phyloP scores from a whole-genome alignment of 2,888 invertebrate genomes.

The Meliscaeva auricollis region DNA sequence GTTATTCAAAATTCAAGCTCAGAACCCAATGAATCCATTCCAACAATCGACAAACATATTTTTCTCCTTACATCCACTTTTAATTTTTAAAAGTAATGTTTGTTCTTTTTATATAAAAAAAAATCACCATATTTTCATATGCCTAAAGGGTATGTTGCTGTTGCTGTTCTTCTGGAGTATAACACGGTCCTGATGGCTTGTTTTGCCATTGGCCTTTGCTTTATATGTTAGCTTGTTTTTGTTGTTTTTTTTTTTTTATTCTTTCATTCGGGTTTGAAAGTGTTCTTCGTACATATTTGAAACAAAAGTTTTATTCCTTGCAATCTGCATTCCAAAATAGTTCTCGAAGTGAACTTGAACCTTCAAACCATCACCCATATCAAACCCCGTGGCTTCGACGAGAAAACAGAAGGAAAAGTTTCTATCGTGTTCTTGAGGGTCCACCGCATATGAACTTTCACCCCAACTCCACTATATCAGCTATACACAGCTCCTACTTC shows the following conservation, averaged over 20 bases:
- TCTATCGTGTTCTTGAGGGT: not conserved
- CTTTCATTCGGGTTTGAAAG: not conserved
- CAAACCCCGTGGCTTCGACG: not conserved
- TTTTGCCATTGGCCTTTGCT: constrained; percentile 23
- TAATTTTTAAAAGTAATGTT: constrained; percentile 9
- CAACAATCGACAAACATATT: too few relatives aligned
- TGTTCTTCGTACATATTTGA: constrained; percentile 11
- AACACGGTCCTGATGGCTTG: constrained; percentile 8
- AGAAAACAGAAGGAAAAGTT: constrained; percentile 26
- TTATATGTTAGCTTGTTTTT: not conserved
- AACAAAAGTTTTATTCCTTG: constrained; percentile 26
- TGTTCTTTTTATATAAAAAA: not conserved
- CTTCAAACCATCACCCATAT: constrained; percentile 8
- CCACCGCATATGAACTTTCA: constrained; percentile 25
- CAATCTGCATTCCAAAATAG: constrained; percentile 13
- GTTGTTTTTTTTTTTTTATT: not conserved
- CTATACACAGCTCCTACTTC: not conserved
- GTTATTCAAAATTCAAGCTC: too few relatives aligned
- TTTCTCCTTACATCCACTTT: not conserved
- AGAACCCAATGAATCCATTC: too few relatives aligned
- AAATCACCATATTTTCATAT: constrained; percentile 5
- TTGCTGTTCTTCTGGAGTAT: constrained; percentile 6
- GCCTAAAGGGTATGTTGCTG: constrained; percentile 1
- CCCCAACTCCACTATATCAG: not conserved
- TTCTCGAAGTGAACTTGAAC: constrained; percentile 31